Evolutionary conservation across 2,797 vertebrate genomes (phyloP).

Genomic region (Anniella stebbinsi): DNA sequence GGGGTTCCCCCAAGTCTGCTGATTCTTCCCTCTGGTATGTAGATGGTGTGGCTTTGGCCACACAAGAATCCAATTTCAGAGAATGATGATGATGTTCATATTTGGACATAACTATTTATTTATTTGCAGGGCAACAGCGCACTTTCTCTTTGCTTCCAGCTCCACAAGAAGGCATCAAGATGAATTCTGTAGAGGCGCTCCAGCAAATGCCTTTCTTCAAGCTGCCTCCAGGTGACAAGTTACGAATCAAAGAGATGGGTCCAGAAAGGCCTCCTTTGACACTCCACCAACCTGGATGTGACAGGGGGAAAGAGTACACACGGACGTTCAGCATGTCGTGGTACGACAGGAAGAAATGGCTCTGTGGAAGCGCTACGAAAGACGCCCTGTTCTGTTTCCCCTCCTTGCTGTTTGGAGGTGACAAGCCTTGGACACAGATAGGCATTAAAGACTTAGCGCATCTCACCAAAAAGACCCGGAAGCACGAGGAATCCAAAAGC

Average conservation of each 20-base stretch:
- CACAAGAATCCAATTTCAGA: neutral
- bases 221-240: neutral
- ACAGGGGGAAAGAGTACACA: neutral
- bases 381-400: neutral
- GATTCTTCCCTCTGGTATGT: neutral
- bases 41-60: neutral
- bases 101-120: neutral
- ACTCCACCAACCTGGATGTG: neutral
- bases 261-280: neutral
- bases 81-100: neutral
- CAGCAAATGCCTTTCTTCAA: neutral
- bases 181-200: neutral
- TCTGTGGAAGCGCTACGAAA: neutral
- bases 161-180: neutral
- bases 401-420: neutral
- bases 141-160: neutral
- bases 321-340: neutral
- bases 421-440: neutral
- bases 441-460: neutral
- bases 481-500: neutral
- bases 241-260: neutral
- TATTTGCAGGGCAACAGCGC: neutral
- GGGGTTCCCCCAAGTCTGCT: neutral
- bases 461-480: neutral
- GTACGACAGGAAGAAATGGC: constrained; percentile 7